Base-by-base conservation (phyloP, 2,888 invertebrate species). In the Cremastobaeus sp. region DNA sequence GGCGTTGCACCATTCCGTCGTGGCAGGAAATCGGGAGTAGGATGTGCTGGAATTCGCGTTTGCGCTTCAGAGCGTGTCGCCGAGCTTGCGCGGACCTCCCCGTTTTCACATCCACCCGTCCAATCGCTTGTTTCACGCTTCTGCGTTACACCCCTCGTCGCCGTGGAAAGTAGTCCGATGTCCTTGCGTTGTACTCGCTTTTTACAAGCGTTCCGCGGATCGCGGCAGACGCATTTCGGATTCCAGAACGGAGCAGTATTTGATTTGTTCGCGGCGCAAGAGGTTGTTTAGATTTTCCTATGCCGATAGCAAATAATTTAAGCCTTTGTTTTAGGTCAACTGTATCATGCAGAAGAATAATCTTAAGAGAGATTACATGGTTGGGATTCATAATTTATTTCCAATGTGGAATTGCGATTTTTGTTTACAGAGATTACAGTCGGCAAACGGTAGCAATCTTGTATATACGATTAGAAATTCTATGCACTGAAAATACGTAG, bases 81-180 rank as follows among this genome's bases (percentile, higher is more conserved):
- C 64, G 59, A 68, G 69, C n/a, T 30, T 69, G 74, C 69, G 59
- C 59, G 65, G 28, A 45, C 59, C 69, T 48, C 72, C 69, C 68
- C 35, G 25, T 47, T 62, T 43, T 32, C 12, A 15, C 41, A 37
- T 62, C 45, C 25, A 48, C 18, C 20, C 70, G 55, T 54, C 57
- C 55, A 74, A 70, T 74, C 65, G 69, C 55, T 21, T 45, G 35
- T 32, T 21, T 52, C 14, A 20, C 14, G 30, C 37, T 41, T 50
- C 50, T 68, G 50, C 65, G 74, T 74, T 60, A 69, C 74, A 74
- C 74, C 69, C 74, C 70, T 64, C 28, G 12, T 64, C 28, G 47
- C 37, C 47, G 41, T 37, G 50, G 47, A 60, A 69, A 74, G 60
- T 74, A 54, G 74, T 64, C 34, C 74, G 64, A 50, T 25, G 64